A percentile compares a stretch with the other conserved stretches of the same genome.
Evolutionary conservation across 1,140 invertebrate genomes (phyloP).

Genomic region (Atta colombica): DNA sequence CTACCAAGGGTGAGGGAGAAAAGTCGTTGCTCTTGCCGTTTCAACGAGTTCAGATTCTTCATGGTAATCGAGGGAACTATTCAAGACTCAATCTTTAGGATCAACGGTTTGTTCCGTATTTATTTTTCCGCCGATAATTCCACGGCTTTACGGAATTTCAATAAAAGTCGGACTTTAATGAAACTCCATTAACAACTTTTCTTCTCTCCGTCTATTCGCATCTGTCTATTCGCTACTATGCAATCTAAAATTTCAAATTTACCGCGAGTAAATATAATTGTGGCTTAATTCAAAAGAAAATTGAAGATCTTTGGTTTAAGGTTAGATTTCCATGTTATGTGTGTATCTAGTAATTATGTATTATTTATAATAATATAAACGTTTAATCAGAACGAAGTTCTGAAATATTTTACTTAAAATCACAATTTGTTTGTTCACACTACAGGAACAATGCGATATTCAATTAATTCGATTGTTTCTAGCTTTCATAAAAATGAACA

Average conservation of each 20-base stretch:
- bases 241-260: background rate
- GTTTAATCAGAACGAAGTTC: background rate
- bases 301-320: background rate
- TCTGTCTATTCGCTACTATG: background rate
- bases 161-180: conserved; percentile 20
- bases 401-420: background rate
- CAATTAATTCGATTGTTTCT: no score
- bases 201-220: background rate
- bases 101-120: conserved; percentile 32
- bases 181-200: conserved; percentile 21
- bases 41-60: conserved; percentile 24
- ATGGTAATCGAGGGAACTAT: conserved; percentile 41
- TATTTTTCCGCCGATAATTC: conserved; percentile 27
- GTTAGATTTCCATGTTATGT: background rate
- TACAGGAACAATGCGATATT: no score
- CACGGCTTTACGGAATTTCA: conserved; percentile 14
- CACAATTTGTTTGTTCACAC: background rate
- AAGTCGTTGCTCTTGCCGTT: conserved; percentile 29
- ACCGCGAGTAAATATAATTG: background rate
- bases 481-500: no score
- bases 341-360: background rate
- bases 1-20: background rate
- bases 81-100: conserved; percentile 15
- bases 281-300: background rate
- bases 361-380: conserved; percentile 18